A percentile compares a stretch with the other conserved stretches of the same genome.
Evolutionary conservation across 2,113 vertebrate species (phyloP).

Genomic region (Diadophis punctatus): DNA sequence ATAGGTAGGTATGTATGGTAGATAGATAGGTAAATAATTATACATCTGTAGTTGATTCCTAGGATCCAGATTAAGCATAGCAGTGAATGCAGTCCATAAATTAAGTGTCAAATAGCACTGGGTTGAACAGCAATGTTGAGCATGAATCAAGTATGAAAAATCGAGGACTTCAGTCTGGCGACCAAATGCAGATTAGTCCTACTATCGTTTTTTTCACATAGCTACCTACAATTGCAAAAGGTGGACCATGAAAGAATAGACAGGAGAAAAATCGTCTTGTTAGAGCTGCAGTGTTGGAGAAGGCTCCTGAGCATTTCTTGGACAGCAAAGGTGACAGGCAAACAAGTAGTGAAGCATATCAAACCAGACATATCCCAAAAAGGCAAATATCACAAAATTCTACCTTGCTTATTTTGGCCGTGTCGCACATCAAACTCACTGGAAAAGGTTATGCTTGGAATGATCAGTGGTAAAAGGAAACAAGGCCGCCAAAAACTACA

Average conservation of each 20-base stretch:
- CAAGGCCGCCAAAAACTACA: neutral
- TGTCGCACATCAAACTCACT: neutral
- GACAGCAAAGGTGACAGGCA: neutral
- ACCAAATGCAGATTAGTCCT: neutral
- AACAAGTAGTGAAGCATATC: neutral
- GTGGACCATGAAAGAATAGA: neutral
- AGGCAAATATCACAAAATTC: neutral
- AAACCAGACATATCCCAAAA: neutral
- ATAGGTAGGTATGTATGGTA: too few species aligned
- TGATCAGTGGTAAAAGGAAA: neutral
- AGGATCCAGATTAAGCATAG: neutral
- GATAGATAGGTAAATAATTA: too few species aligned
- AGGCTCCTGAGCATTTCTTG: neutral
- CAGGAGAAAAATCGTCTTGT: neutral
- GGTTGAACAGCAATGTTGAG: neutral
- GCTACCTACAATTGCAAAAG: neutral
- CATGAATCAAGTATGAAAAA: neutral
- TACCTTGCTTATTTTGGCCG: neutral
- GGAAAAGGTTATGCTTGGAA: neutral
- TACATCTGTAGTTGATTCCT: neutral
- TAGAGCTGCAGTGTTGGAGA: neutral
- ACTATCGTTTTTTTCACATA: neutral
- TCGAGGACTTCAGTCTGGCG: neutral
- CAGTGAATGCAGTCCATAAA: neutral
- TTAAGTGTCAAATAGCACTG: neutral